Base-by-base conservation (phyloP, 2,797 vertebrate genomes). In the Crax fasciolata region DNA sequence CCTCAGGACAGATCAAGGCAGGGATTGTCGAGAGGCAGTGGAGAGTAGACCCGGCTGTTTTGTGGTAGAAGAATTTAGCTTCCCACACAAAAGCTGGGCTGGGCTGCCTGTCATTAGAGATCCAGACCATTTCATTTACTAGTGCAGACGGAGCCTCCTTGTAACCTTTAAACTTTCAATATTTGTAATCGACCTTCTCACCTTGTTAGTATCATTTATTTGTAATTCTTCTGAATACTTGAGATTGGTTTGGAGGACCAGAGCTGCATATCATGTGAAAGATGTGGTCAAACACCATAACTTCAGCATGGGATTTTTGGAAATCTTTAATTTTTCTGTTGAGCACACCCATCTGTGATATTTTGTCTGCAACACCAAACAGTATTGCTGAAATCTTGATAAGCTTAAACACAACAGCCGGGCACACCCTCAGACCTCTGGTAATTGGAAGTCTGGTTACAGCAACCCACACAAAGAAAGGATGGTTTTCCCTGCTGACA, bases 371-470 rank as follows among this genome's bases (percentile, higher is more conserved):
- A 91, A 44, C 38, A 38, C 21, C 2, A 5, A 63, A 20, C 39
- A 49, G 51, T 18, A 63, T 39, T 62, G 9, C 68, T 55, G 48
- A 19, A 86, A 79, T 73, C 76, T 76, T 73, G 73, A 83, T 96
- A 81, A 84, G 59, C 76, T 91, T 82, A 57, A 61, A 66, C 79
- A 81, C 71, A 89, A 91, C 65, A 85, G 75, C 84, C 39, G 58
- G 77, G 25, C 25, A 48, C 48, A 51, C 84, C 83, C 51, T 84
- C 49, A 25, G 44, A 79, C 73, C 52, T 71, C n/a, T 84, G 61
- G 41, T 78, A 95, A 88, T 75, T 88, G 74, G 79, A 90, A 90
- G 41, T 86, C 72, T 86, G 70, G 66, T 72, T 96, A 52, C 46
- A 76, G 41, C 43, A 73, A 54, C 46, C 48, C 62, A 61, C 78